phyloP scores from a whole-genome alignment of 2,888 invertebrate genomes.

The Drosophila robusta region DNA sequence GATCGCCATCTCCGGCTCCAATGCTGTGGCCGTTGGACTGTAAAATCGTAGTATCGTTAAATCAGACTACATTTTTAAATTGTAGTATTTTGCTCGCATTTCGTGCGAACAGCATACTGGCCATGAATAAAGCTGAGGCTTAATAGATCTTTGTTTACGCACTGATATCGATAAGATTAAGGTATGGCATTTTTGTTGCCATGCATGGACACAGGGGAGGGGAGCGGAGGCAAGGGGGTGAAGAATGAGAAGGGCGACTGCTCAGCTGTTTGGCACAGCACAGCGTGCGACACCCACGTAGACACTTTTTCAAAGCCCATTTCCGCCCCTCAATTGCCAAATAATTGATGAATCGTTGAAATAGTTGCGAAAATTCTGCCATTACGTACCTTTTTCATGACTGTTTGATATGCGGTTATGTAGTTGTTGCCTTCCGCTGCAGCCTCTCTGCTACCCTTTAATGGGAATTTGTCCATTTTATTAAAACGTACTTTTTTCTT shows the following conservation, averaged over 20 bases:
- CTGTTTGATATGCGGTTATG: constrained; percentile 87
- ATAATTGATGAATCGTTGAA: constrained; percentile 15
- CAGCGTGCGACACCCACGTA: constrained; percentile 48
- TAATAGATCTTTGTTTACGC: constrained; percentile 50
- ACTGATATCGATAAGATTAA: constrained; percentile 59
- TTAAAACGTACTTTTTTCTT: constrained; percentile 21
- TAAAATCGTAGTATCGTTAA: constrained; percentile 27
- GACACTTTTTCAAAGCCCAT: constrained; percentile 45
- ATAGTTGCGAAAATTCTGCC: not conserved
- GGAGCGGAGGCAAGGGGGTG: not conserved
- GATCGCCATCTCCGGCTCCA: constrained; percentile 67
- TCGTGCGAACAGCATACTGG: not conserved
- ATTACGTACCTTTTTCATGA: constrained; percentile 87
- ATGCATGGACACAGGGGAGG: constrained; percentile 1
- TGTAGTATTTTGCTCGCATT: not conserved
- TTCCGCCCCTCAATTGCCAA: constrained; percentile 62
- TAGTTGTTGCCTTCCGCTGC: constrained; percentile 85
- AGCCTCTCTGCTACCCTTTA: constrained; percentile 87
- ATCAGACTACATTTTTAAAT: not conserved
- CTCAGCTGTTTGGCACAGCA: constrained; percentile 39
- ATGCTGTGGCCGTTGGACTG: constrained; percentile 82
- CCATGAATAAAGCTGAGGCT: constrained; percentile 2
- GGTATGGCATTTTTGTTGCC: constrained; percentile 15
- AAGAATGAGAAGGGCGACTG: constrained; percentile 8
- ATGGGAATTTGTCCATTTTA: constrained; percentile 90